Conservation (phyloP, 2,888 invertebrate species). For the Drosophila cognata region DNA sequence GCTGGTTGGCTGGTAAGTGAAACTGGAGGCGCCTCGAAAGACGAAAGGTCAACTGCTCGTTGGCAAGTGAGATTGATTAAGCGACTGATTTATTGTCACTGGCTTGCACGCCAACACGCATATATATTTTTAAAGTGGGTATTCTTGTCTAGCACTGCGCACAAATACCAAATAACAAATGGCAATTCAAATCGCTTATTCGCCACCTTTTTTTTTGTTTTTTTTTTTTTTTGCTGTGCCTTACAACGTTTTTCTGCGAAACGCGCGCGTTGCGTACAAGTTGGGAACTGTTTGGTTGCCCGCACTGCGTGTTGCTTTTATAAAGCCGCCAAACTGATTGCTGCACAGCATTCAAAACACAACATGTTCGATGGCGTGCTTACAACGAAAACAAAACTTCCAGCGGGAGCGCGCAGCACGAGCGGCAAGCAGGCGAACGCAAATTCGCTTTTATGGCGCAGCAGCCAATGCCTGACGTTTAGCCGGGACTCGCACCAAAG, state of each 20-base stretch:
- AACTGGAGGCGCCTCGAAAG: slow-evolving; percentile 24
- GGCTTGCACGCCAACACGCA: slow-evolving; percentile 2
- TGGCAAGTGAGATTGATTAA: slow-evolving; percentile 75
- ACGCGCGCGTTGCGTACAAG: slow-evolving; percentile 62
- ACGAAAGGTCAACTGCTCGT: slow-evolving; percentile 55
- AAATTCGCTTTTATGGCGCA: slow-evolving; percentile 9
- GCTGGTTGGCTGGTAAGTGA: slow-evolving; percentile 14
- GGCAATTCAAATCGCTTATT: slow-evolving; percentile 34
- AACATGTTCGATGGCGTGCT: slow-evolving; percentile 64
- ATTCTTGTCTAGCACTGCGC: slow-evolving; percentile 19
- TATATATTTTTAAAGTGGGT: neutral
- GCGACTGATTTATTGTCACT: slow-evolving; percentile 62
- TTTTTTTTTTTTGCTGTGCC: neutral
- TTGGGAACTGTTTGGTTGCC: slow-evolving; percentile 51
- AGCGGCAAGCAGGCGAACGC: slow-evolving; percentile 21
- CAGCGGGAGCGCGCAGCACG: slow-evolving; percentile 32
- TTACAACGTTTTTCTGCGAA: neutral
- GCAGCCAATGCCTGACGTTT: neutral
- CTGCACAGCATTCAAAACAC: slow-evolving; percentile 72
- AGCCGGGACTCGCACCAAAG: slow-evolving; percentile 53
- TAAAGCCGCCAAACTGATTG: slow-evolving; percentile 52
- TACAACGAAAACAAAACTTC: slow-evolving; percentile 70
- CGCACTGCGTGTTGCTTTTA: slow-evolving; percentile 54
- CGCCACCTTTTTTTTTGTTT: neutral
- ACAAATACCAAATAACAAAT: slow-evolving; percentile 24